These are phyloP conservation scores for Riparia riparia DNA, from an alignment of 2,113 vertebrate genomes.

Conservation along the genomic window DNA sequence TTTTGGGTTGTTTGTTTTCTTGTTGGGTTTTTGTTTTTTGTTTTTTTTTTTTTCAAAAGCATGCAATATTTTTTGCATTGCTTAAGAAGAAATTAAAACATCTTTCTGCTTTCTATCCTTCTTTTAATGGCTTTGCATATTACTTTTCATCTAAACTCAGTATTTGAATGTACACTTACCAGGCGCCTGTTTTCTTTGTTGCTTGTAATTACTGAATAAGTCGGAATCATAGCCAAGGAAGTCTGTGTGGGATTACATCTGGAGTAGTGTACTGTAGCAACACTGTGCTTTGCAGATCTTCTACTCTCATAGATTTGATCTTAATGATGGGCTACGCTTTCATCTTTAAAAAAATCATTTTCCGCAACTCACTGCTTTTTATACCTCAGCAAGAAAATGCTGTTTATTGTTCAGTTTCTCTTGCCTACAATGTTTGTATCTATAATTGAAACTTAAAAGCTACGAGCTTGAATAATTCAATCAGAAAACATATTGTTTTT, in stretches of 20 bases:
- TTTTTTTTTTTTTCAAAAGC: neutral
- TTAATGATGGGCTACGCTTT: conserved; percentile 53
- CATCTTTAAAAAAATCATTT: conserved; percentile 61
- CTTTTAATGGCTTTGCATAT: neutral
- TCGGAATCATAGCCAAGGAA: conserved; percentile 25
- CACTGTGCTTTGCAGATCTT: conserved; percentile 9
- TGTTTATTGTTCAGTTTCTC: conserved; percentile 56
- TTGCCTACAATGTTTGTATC: conserved; percentile 44
- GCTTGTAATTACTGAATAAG: conserved; percentile 64
- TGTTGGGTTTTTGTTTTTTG: neutral
- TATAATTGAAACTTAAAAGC: conserved; percentile 76
- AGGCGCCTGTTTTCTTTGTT: conserved; percentile 45
- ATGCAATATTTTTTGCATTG: neutral
- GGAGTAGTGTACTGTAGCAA: conserved; percentile 25
- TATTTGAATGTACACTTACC: conserved; percentile 35
- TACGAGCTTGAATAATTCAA: conserved; percentile 69
- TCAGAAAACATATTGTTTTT: conserved; percentile 73
- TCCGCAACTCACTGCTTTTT: conserved; percentile 56
- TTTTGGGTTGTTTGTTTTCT: neutral
- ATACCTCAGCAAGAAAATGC: conserved; percentile 47
- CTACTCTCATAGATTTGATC: conserved; percentile 44
- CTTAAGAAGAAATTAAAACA: neutral
- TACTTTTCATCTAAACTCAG: conserved; percentile 34
- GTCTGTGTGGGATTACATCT: conserved; percentile 44
- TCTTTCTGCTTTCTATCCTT: neutral